Evolutionary conservation across 2,888 invertebrate genomes (phyloP).

Genomic region (Erebia epiphron): DNA sequence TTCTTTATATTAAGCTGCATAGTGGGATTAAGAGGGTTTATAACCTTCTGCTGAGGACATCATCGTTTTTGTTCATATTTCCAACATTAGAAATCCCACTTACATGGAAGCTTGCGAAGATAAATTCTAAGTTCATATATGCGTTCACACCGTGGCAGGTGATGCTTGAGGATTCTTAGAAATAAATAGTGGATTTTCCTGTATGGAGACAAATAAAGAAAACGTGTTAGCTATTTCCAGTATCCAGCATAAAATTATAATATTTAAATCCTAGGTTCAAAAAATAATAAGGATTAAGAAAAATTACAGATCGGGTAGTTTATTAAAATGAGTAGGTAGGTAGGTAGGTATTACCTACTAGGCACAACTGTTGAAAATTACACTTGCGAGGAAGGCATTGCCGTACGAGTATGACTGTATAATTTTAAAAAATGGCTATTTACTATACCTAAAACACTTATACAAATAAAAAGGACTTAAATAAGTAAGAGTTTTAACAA

Average conservation of each 20-base stretch:
- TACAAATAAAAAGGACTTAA: conserved; percentile 26
- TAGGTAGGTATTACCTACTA: no score
- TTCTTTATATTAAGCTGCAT: no score
- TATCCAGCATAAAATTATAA: conserved; percentile 15
- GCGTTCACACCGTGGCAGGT: conserved; percentile 31
- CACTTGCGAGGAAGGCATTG: conserved; percentile 21
- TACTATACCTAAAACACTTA: conserved; percentile 25
- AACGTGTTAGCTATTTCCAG: conserved; percentile 23
- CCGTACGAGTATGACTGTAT: not conserved
- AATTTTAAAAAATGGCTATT: conserved; percentile 11
- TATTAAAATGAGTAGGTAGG: not conserved
- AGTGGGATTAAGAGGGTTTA: not conserved
- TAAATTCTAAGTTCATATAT: conserved; percentile 21
- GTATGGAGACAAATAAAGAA: conserved; percentile 26
- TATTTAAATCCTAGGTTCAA: conserved; percentile 21
- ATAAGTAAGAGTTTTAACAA: conserved; percentile 24
- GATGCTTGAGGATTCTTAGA: conserved; percentile 33
- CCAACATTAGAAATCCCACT: not conserved
- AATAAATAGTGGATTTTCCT: conserved; percentile 35
- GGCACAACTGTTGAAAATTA: conserved; percentile 9
- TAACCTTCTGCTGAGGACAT: not conserved
- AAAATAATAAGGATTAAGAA: conserved; percentile 8
- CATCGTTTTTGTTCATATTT: not conserved
- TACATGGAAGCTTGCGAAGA: not conserved
- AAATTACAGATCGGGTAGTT: not conserved